Conservation (phyloP, 2,888 invertebrate genomes). For the Incurvaria masculella region DNA sequence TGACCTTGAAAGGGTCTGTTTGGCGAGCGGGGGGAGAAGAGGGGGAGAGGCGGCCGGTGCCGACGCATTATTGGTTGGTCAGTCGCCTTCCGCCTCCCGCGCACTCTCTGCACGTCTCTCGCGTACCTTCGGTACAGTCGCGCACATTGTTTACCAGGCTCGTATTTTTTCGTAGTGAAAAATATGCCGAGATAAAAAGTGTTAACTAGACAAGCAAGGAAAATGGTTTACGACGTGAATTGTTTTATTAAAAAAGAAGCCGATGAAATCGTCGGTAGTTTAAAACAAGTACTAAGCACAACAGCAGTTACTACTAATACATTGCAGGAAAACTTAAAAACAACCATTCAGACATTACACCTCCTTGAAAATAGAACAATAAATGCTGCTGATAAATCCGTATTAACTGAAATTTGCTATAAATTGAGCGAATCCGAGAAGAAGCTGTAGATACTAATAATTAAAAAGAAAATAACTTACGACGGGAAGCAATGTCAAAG, state of each 20-base stretch:
- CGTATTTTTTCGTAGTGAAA: background rate
- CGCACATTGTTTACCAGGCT: background rate
- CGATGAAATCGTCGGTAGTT: slow-evolving; percentile 1
- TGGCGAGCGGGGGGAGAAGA: no score
- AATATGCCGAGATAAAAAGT: background rate
- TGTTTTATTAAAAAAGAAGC: slow-evolving; percentile 4
- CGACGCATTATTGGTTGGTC: slow-evolving; percentile 4
- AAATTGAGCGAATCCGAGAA: background rate
- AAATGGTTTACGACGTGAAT: slow-evolving; percentile 1
- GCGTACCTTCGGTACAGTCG: background rate
- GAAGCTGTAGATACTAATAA: no score
- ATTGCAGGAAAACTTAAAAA: slow-evolving; percentile 2
- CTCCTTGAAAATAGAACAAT: slow-evolving; percentile 2
- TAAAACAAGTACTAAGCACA: background rate
- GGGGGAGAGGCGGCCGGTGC: background rate
- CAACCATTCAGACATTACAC: slow-evolving; percentile 2
- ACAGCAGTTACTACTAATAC: background rate
- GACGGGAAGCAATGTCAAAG: background rate
- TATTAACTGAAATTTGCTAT: background rate
- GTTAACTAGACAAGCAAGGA: slow-evolving; percentile 1
- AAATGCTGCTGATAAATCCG: slow-evolving; percentile 1
- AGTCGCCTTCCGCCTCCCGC: slow-evolving; percentile 1
- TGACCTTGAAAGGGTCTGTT: no score
- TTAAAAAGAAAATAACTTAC: background rate
- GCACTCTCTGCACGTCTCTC: background rate